phyloP scores from a whole-genome alignment of 1,140 invertebrate genomes.

The Ectropis grisescens region DNA sequence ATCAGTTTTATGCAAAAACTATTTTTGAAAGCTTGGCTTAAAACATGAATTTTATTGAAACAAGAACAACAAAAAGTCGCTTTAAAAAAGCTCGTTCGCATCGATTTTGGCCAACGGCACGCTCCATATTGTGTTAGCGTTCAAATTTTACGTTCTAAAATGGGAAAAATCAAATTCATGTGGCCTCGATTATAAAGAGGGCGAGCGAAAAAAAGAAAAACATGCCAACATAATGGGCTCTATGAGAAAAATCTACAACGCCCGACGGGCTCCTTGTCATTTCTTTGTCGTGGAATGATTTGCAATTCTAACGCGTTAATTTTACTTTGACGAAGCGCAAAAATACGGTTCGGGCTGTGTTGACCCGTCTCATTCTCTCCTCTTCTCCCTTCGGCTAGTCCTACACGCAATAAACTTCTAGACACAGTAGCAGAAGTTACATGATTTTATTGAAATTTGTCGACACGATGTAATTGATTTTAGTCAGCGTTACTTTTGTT shows the following conservation, averaged over 20 bases:
- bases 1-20: too few species aligned
- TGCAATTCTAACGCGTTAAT: constrained; percentile 65
- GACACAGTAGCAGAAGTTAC: too few species aligned
- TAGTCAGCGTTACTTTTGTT: too few species aligned
- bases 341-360: constrained; percentile 46
- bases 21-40: too few species aligned
- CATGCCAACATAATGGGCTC: constrained; percentile 33
- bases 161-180: constrained; percentile 30
- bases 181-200: constrained; percentile 27
- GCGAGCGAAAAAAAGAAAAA: constrained; percentile 25
- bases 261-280: constrained; percentile 43
- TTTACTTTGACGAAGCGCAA: constrained; percentile 62
- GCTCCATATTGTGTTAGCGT: constrained; percentile 17
- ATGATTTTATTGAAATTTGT: too few species aligned
- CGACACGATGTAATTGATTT: too few species aligned
- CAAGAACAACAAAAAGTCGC: too few species aligned
- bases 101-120: constrained; percentile 13
- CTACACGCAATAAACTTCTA: too few species aligned
- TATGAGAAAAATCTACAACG: constrained; percentile 56
- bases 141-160: constrained; percentile 20
- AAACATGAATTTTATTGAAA: too few species aligned
- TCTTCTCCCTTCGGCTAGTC: constrained; percentile 9
- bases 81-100: constrained; percentile 6
- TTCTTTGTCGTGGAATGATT: constrained; percentile 56
- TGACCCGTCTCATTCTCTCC: constrained; percentile 24